A percentile compares a stretch with the other conserved stretches of the same genome.
Evolutionary conservation across 2,888 invertebrate genomes (phyloP).

Genomic region (Adelphocoris suturalis): DNA sequence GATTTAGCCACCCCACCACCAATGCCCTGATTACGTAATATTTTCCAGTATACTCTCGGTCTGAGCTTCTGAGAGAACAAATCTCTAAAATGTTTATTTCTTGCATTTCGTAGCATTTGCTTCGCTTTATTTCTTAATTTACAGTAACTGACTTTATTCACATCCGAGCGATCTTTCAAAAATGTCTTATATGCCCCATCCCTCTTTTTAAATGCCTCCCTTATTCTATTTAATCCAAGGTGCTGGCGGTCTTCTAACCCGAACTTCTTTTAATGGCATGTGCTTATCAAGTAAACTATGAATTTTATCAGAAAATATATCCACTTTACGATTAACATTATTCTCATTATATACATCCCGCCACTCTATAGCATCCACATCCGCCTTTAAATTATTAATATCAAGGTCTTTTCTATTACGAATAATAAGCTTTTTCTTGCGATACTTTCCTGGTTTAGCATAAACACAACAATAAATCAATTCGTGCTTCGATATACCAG

Average conservation of each 20-base stretch:
- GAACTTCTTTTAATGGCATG: conserved; percentile 7
- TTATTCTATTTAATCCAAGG: conserved; percentile 1
- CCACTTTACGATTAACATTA: neutral
- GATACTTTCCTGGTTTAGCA: neutral
- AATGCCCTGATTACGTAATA: neutral
- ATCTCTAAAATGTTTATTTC: neutral
- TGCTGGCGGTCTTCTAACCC: neutral
- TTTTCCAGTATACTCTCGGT: neutral
- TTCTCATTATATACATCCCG: neutral
- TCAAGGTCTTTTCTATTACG: neutral
- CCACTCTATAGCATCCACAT: neutral
- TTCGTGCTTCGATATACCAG: neutral
- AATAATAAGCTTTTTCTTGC: neutral
- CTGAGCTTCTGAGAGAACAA: neutral
- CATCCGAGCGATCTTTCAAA: neutral
- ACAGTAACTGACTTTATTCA: no score
- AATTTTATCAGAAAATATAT: neutral
- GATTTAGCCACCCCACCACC: neutral
- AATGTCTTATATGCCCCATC: neutral
- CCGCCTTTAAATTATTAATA: neutral
- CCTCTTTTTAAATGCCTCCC: neutral
- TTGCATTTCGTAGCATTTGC: no score
- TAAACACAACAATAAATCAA: neutral
- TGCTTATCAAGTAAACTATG: neutral
- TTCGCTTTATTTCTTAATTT: no score